Evolutionary conservation across 2,797 vertebrate genomes (phyloP), one percentile per base, ranked within the genome.

Genomic region (Cephalopachus bancanus): DNA sequence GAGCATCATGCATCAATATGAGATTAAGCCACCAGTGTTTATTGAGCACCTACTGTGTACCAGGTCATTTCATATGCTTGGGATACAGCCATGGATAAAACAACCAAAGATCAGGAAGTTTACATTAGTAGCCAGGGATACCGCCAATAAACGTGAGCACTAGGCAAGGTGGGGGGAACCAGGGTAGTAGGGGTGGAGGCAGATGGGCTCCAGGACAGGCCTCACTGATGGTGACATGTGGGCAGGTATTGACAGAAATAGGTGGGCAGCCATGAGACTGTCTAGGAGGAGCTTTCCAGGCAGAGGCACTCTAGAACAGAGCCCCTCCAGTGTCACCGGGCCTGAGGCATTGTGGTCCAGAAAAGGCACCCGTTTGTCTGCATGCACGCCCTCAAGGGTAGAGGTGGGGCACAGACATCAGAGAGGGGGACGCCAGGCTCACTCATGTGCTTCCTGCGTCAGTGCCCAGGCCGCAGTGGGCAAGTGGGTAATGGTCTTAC

Each of bases 231-330:
- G 69, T 33, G 33, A n/a, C 64, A 53, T 93, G 11, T 84, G 89
- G 87, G 55, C 37, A 65, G 74, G 22, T 53, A 59, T 44, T 81
- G 83, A 90, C 74, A 57, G 92, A 83, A 65, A 60, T 33, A 33
- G 67, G 89, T 6, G 72, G 33, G n/a, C 44, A 87, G 71, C 65
- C 60, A 71, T 55, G 80, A 87, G 65, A 49, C 72, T 80, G 10
- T 89, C 65, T 81, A 20, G 76, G 30, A 89, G 53, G 30, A 85
- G 57, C 3, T 30, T 76, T 93, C 57, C 57, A 90, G 80, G 69
- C 57, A 67, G 76, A 88, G 65, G 65, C 89, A 78, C 10, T 79
- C 89, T 94, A 91, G 71, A 95, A 55, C 78, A 90, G 93, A 95
- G 95, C 67, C 65, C 80, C 28, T 37, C 14, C 71, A 37, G 1